These are phyloP conservation scores for Pollachius pollachius DNA, from an alignment of 2,113 vertebrate genomes.

Conservation along the genomic window DNA sequence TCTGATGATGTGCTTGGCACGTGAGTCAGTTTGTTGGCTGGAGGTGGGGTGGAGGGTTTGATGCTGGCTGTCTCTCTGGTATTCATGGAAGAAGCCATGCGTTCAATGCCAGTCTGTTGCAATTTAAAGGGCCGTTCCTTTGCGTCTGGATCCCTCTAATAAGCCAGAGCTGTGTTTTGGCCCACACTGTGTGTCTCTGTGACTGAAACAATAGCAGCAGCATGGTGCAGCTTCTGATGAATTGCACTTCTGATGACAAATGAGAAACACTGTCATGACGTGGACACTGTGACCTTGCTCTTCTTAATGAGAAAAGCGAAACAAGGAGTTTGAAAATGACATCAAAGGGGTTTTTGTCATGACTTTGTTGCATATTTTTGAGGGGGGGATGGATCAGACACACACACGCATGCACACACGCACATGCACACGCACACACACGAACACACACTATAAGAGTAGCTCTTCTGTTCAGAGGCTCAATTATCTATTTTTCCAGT, in stretches of 20 bases:
- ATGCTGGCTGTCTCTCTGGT: conserved; percentile 15
- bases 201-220: no score
- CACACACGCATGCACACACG: conserved; percentile 17
- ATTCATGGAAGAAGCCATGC: conserved; percentile 35
- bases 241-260: no score
- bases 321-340: no score
- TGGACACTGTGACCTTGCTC: no score
- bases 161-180: conserved; percentile 45
- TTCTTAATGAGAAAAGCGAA: no score
- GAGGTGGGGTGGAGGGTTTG: conserved; percentile 34
- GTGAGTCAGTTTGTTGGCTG: conserved; percentile 41
- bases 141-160: conserved; percentile 43
- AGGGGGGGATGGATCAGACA: conserved; percentile 4
- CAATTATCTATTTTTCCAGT: no score
- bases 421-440: background rate
- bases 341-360: no score
- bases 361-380: no score
- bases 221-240: no score
- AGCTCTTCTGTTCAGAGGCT: no score
- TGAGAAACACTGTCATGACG: no score
- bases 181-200: conserved; percentile 12
- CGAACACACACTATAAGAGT: background rate
- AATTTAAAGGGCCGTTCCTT: conserved; percentile 53
- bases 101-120: conserved; percentile 57
- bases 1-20: background rate